phyloP scores from a whole-genome alignment of 2,888 invertebrate species.

The Chalcis sispes region DNA sequence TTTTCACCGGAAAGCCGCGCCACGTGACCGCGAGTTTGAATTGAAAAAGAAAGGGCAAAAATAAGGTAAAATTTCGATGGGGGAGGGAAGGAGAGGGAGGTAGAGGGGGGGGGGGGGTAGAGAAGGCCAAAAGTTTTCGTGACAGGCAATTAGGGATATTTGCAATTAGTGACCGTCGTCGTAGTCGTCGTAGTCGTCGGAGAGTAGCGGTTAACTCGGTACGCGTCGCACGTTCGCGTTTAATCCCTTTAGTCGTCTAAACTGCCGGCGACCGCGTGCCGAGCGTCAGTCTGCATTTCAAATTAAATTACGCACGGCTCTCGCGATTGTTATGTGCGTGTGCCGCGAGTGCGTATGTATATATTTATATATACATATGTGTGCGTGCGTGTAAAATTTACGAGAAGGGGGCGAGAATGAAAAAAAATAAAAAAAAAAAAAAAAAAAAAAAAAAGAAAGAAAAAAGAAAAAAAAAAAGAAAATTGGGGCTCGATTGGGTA shows the following conservation, averaged over 20 bases:
- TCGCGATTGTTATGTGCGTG: background rate
- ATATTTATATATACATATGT: background rate
- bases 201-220: constrained; percentile 62
- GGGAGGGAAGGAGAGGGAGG: background rate
- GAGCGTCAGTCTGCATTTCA: constrained; percentile 74
- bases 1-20: too few species aligned
- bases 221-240: constrained; percentile 72
- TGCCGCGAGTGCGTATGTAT: background rate
- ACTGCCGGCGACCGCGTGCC: constrained; percentile 64
- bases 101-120: background rate
- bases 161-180: constrained; percentile 65
- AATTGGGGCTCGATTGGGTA: background rate
- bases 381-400: background rate
- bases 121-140: constrained; percentile 58
- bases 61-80: too few species aligned
- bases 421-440: background rate
- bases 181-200: background rate
- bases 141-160: constrained; percentile 71
- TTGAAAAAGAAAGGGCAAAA: background rate
- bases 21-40: background rate
- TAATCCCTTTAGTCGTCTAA: constrained; percentile 72
- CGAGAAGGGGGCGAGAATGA: background rate
- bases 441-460: too few species aligned
- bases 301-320: constrained; percentile 69
- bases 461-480: background rate